Conservation (phyloP, 2,113 vertebrate species). For the Sylvicapra grimmia region DNA sequence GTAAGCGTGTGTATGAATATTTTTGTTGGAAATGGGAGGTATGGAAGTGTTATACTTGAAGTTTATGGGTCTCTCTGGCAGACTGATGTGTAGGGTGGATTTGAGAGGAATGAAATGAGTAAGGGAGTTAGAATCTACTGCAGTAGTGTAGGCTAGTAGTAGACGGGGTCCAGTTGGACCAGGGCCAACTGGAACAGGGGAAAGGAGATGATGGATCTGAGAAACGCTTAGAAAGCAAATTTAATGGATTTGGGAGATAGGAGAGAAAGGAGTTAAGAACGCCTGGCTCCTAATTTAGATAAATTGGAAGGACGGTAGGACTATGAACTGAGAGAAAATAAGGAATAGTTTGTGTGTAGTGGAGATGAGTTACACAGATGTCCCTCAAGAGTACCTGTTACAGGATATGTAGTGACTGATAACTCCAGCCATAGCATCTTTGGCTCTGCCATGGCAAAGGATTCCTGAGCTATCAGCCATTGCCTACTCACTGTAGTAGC, state of each 20-base stretch:
- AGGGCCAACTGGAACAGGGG: not conserved
- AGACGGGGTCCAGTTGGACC: not conserved
- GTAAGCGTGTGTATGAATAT: not conserved
- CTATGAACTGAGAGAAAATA: not conserved
- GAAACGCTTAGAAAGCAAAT: not conserved
- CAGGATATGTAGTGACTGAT: not conserved
- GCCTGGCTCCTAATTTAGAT: not conserved
- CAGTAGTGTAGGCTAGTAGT: not conserved
- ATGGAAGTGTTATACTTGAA: not conserved
- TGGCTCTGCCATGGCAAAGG: not conserved
- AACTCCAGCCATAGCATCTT: not conserved
- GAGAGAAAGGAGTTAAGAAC: not conserved
- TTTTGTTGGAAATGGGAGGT: not conserved
- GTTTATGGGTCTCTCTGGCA: not conserved
- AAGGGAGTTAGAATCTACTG: not conserved
- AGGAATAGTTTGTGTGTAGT: not conserved
- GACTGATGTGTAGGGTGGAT: not conserved
- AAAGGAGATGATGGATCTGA: not conserved
- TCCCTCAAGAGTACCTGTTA: not conserved
- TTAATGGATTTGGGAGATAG: not conserved
- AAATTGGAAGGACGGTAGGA: not conserved
- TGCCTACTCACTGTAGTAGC: not conserved
- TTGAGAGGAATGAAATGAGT: not conserved
- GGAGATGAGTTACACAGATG: not conserved
- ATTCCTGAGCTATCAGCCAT: not conserved